A percentile compares a stretch with the other conserved stretches of the same genome.
These are phyloP conservation scores for Poecilia picta DNA, from an alignment of 2,797 vertebrate genomes.

Conservation along the genomic window DNA sequence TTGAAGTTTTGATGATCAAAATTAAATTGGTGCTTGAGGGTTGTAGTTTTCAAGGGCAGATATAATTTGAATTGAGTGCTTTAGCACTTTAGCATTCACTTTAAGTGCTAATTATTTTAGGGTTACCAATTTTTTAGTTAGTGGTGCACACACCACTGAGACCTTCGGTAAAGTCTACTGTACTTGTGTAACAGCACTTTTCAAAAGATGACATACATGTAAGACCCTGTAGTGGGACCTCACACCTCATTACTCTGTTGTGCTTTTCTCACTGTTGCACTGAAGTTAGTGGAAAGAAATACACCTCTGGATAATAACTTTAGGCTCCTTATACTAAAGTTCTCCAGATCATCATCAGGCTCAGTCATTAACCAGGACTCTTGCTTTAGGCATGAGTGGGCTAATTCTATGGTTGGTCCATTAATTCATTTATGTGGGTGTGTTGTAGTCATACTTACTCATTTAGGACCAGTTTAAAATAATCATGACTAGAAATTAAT, in stretches of 20 bases:
- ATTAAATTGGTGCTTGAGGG: too few species aligned
- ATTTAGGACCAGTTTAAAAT: neutral
- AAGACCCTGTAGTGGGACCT: neutral
- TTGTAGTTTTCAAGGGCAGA: too few species aligned
- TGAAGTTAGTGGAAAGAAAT: neutral
- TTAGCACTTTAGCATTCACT: too few species aligned
- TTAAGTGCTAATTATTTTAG: too few species aligned
- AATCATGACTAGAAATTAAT: neutral
- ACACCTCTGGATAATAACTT: neutral
- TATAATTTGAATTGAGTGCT: too few species aligned
- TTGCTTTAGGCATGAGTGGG: neutral
- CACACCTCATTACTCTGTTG: neutral
- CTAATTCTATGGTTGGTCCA: neutral
- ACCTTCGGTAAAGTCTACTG: neutral
- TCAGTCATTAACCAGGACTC: neutral
- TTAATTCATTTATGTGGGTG: neutral
- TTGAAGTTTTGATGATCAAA: too few species aligned
- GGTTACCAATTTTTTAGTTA: too few species aligned
- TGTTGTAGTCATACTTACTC: neutral
- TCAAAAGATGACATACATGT: neutral
- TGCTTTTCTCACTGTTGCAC: neutral
- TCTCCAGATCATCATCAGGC: neutral
- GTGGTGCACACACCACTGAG: neutral
- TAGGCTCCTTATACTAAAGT: neutral
- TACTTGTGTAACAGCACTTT: neutral